A percentile compares a stretch with the other conserved stretches of the same genome.
phyloP scores from a whole-genome alignment of 2,797 vertebrate species.

The Gallinago stenura region DNA sequence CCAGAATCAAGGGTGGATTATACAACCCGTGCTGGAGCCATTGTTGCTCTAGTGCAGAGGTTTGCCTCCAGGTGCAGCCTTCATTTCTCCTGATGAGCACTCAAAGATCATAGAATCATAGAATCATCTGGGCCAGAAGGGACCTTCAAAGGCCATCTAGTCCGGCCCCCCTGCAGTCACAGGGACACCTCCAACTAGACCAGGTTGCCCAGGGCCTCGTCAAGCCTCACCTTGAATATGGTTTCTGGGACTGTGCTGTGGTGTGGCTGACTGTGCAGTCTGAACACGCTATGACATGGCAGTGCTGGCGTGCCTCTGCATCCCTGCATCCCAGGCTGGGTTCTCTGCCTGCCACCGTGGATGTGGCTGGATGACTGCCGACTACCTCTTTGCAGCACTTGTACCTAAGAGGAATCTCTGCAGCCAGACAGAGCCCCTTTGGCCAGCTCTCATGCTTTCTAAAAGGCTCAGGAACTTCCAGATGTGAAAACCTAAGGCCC shows the following conservation, averaged over 20 bases:
- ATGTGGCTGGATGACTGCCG: neutral
- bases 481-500: neutral
- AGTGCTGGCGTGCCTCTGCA: neutral
- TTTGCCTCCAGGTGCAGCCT: neutral
- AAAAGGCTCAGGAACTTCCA: neutral
- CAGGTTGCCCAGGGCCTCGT: too few species aligned
- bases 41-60: neutral
- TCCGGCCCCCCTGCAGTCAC: too few species aligned
- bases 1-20: neutral
- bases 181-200: too few species aligned
- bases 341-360: neutral
- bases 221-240: too few species aligned
- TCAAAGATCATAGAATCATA: neutral
- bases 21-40: neutral
- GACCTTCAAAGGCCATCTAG: too few species aligned
- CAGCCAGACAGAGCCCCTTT: neutral
- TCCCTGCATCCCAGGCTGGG: accelerated
- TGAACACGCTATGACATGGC: neutral
- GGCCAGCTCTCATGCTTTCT: neutral
- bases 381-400: neutral
- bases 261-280: neutral
- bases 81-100: neutral
- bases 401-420: neutral
- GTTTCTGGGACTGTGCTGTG: neutral
- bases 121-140: too few species aligned